These are phyloP conservation scores for Macropis europaea DNA, from an alignment of 2,888 invertebrate genomes.

Conservation along the genomic window DNA sequence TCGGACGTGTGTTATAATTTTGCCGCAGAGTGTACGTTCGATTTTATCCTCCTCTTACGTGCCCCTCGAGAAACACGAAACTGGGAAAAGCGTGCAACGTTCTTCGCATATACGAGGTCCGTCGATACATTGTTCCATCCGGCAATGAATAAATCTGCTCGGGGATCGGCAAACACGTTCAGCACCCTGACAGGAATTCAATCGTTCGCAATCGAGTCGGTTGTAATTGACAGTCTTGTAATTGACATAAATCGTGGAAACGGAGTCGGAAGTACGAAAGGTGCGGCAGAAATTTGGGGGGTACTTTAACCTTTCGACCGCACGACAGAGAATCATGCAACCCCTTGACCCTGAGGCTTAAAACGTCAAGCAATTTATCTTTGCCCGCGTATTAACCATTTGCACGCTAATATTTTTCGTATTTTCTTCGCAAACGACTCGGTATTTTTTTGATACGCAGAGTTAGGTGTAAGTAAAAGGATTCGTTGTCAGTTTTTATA, in stretches of 20 bases:
- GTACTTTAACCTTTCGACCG: not conserved
- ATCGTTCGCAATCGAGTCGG: not conserved
- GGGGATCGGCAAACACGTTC: not conserved
- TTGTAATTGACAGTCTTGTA: conserved; percentile 17
- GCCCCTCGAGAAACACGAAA: not conserved
- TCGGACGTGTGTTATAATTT: too few relatives aligned
- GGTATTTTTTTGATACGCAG: too few relatives aligned
- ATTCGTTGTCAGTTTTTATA: too few relatives aligned
- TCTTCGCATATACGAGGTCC: not conserved
- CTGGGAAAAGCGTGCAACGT: not conserved
- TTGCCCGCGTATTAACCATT: too few relatives aligned
- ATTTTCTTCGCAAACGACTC: too few relatives aligned
- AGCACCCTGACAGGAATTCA: conserved; percentile 7
- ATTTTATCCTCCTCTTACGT: conserved; percentile 24
- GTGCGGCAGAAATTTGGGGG: not conserved
- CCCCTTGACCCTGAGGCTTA: too few relatives aligned
- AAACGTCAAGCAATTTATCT: too few relatives aligned
- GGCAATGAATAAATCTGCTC: conserved; percentile 12
- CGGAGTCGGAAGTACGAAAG: not conserved
- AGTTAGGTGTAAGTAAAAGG: too few relatives aligned
- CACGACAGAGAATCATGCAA: not conserved
- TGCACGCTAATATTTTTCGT: too few relatives aligned
- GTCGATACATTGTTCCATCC: not conserved
- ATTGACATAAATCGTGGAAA: not conserved
- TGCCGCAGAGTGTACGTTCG: too few relatives aligned